Conservation (phyloP, 2,888 invertebrate species). For the Pristionchus fissidentatus region DNA sequence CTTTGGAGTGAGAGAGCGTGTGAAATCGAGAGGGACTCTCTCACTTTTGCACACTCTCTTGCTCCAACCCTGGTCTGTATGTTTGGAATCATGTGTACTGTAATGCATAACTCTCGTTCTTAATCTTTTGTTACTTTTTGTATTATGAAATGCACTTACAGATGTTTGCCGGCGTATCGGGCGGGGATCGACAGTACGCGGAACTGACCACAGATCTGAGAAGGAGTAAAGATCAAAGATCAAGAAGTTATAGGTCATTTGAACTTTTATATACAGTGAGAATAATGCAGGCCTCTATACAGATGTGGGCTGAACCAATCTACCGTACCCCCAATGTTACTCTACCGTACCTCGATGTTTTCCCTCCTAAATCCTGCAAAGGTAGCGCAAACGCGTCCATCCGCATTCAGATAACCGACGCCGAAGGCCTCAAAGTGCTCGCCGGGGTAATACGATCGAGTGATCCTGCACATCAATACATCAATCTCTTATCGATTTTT, state of each 20-base stretch:
- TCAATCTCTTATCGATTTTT: background rate
- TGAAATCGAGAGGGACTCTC: no score
- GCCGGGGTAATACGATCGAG: slow-evolving; percentile 32
- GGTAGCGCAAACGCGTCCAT: slow-evolving; percentile 9
- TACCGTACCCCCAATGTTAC: background rate
- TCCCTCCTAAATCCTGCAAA: slow-evolving; percentile 26
- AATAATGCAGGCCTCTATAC: background rate
- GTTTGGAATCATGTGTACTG: no score
- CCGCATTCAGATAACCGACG: background rate
- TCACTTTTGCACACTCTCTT: no score
- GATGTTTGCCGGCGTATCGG: background rate
- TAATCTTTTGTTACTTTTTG: no score
- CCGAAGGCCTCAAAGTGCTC: slow-evolving; percentile 47
- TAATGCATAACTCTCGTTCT: no score
- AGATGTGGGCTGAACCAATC: background rate
- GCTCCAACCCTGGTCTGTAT: no score
- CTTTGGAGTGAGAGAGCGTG: no score
- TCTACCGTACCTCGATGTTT: slow-evolving; percentile 4
- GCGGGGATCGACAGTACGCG: slow-evolving; percentile 16
- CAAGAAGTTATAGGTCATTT: no score
- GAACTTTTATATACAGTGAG: no score
- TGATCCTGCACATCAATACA: slow-evolving; percentile 29
- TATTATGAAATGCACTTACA: background rate
- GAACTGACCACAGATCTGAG: slow-evolving; percentile 33
- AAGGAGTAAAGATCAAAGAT: background rate